Evolutionary conservation across 2,113 vertebrate species (phyloP).

Genomic region (Cephalophus harveyi): DNA sequence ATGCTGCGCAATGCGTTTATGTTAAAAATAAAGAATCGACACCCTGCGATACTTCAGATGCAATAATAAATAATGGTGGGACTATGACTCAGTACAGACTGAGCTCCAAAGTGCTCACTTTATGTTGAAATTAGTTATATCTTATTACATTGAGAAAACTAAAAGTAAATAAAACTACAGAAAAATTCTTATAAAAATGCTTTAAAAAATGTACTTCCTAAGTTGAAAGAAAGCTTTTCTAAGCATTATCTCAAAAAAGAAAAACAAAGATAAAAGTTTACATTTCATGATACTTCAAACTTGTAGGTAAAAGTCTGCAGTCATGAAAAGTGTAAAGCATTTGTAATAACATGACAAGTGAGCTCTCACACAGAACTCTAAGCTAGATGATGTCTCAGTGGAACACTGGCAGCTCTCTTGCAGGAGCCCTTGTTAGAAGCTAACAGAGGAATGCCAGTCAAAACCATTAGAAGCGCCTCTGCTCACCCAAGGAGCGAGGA

Average conservation of each 20-base stretch:
- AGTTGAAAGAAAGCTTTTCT: neutral
- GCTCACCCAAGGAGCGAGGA: neutral
- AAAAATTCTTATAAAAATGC: neutral
- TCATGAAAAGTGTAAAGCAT: too few relatives aligned
- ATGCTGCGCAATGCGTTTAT: rapidly evolving
- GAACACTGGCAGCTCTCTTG: rapidly evolving
- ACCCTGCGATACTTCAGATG: too few relatives aligned
- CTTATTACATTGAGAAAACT: neutral
- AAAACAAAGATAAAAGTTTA: neutral
- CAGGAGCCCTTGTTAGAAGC: rapidly evolving
- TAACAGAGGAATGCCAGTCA: rapidly evolving
- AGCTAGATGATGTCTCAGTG: rapidly evolving
- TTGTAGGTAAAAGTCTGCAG: too few relatives aligned
- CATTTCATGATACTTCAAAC: neutral
- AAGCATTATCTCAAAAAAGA: neutral
- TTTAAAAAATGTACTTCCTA: neutral
- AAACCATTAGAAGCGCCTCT: rapidly evolving
- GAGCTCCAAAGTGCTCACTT: neutral
- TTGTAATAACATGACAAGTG: too few relatives aligned
- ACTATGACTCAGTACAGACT: neutral
- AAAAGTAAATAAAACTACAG: neutral
- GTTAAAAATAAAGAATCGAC: neutral
- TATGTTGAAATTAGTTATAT: neutral
- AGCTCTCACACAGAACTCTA: rapidly evolving
- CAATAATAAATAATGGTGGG: neutral